Evolutionary conservation across 1,140 invertebrate species (phyloP).

Genomic region (Drosophila equinoxialis): DNA sequence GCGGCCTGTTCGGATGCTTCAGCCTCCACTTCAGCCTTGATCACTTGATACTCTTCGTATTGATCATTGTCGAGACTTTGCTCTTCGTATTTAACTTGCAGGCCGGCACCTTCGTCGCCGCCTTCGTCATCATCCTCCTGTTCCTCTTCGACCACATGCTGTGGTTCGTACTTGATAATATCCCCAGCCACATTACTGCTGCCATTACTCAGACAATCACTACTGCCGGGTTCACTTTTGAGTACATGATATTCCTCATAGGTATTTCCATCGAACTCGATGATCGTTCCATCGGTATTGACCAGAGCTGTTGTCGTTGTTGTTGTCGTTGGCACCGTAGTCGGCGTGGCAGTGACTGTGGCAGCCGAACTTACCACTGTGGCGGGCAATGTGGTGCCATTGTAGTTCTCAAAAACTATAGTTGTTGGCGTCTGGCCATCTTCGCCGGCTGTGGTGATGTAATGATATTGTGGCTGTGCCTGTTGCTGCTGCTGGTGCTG

Average conservation of each 20-base stretch:
- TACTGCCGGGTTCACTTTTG: conserved; percentile 70
- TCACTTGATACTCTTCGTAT: conserved; percentile 66
- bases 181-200: conserved; percentile 70
- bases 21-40: conserved; percentile 63
- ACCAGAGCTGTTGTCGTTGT: conserved; percentile 64
- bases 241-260: conserved; percentile 75
- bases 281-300: conserved; percentile 67
- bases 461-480: conserved; percentile 71
- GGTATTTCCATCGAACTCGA: conserved; percentile 72
- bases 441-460: conserved; percentile 72
- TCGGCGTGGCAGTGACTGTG: conserved; percentile 40
- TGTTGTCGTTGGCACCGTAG: conserved; percentile 38
- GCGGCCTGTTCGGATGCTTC: conserved; percentile 58
- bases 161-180: conserved; percentile 78
- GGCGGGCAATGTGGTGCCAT: conserved; percentile 49
- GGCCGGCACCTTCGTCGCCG: conserved; percentile 50
- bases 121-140: conserved; percentile 59
- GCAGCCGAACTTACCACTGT: conserved; percentile 53
- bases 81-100: conserved; percentile 72
- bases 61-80: conserved; percentile 61
- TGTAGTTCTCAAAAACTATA: conserved; percentile 80
- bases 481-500: conserved; percentile 55
- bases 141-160: conserved; percentile 63
- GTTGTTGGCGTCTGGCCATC: conserved; percentile 76
- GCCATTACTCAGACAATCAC: conserved; percentile 67